Percentiles rank a stretch among this genome's conserved stretches.
Conservation (phyloP, 2,113 vertebrate species). For the Platysternon megacephalum region DNA sequence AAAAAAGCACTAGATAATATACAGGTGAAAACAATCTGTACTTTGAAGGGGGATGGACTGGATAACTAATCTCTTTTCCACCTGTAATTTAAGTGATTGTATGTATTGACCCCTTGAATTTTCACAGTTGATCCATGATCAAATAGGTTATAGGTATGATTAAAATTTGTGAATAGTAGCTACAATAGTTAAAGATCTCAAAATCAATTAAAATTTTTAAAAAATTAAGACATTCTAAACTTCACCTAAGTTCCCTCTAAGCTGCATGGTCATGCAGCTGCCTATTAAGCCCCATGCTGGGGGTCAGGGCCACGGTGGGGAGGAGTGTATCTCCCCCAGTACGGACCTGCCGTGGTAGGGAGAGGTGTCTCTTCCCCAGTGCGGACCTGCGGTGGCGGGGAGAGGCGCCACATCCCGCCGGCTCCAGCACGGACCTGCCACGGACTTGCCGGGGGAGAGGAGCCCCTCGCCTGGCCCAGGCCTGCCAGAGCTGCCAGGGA, state of each 20-base stretch:
- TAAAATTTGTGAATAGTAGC: not conserved
- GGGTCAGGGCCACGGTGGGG: too few relatives aligned
- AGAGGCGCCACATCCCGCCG: too few relatives aligned
- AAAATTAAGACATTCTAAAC: not conserved
- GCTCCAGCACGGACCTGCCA: too few relatives aligned
- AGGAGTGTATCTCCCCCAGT: too few relatives aligned
- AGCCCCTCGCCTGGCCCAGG: too few relatives aligned
- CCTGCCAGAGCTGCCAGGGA: too few relatives aligned
- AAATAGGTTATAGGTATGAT: not conserved
- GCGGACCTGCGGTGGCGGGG: too few relatives aligned
- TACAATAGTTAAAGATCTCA: not conserved
- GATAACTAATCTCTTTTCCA: not conserved
- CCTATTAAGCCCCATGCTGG: too few relatives aligned
- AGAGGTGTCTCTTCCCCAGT: too few relatives aligned
- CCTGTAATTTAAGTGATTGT: not conserved
- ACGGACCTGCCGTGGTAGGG: too few relatives aligned
- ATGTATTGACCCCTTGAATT: not conserved
- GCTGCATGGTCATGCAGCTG: too few relatives aligned
- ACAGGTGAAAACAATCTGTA: not conserved
- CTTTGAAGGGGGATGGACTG: not conserved
- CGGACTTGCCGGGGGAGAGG: too few relatives aligned
- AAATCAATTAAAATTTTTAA: not conserved
- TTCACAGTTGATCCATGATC: constrained; percentile 26
- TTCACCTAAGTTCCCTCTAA: not conserved
- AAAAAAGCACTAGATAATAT: constrained; percentile 25